A percentile compares a stretch with the other conserved stretches of the same genome.
These are phyloP conservation scores for Proisotoma minuta DNA, from an alignment of 2,888 invertebrate species.

Conservation along the genomic window DNA sequence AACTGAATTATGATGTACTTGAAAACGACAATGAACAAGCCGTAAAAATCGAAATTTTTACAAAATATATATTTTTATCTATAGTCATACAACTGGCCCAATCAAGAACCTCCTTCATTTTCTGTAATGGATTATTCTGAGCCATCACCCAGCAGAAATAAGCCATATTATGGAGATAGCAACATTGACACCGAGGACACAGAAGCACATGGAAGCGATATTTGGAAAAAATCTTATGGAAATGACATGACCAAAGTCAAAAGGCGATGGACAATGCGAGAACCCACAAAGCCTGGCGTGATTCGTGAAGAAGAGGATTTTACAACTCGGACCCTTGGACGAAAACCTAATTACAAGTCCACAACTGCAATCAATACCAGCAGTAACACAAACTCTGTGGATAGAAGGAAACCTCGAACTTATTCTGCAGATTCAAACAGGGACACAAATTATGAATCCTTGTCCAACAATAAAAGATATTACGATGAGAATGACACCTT, in stretches of 20 bases:
- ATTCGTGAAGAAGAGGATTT: not conserved
- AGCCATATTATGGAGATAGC: not conserved
- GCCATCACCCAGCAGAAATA: not conserved
- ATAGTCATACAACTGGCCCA: not conserved
- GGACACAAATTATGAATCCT: not conserved
- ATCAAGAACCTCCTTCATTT: not conserved
- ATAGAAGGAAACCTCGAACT: not conserved
- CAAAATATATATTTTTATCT: not conserved
- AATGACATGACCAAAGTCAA: slow-evolving; percentile 2
- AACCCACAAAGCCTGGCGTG: not conserved
- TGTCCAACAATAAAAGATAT: not conserved
- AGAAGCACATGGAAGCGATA: not conserved
- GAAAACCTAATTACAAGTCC: not conserved
- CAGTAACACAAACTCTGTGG: not conserved
- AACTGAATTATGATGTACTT: too few relatives aligned
- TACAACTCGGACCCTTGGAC: not conserved
- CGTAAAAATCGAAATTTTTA: too few relatives aligned
- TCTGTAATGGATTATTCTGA: not conserved
- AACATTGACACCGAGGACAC: slow-evolving; percentile 3
- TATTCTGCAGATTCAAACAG: not conserved
- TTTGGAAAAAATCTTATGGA: slow-evolving; percentile 1
- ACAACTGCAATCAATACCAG: not conserved
- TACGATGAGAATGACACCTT: not conserved
- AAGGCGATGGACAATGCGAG: not conserved
- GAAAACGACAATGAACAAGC: too few relatives aligned